Evolutionary conservation across 2,113 vertebrate genomes (phyloP), one percentile per base, ranked within the genome.

Genomic region (Arvicanthis niloticus): DNA sequence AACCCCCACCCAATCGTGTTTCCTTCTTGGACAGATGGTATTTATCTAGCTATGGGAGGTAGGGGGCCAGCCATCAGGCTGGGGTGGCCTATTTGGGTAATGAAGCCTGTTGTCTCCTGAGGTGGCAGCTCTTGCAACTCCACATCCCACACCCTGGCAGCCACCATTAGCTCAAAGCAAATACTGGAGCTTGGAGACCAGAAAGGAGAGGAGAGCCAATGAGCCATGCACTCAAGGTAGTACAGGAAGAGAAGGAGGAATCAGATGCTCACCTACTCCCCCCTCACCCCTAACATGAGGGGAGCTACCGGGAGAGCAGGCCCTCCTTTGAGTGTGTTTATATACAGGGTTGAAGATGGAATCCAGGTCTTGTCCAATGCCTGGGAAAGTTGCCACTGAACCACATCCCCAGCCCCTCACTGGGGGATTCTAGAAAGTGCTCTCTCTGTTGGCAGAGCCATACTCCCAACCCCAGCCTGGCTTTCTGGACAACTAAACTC

Each of bases 1-100:
- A 75, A 15, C 16, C 84, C 76, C 29, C 21, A 8, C 6, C 21
- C 26, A 24, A 16, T 19, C 22, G 34, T 48, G 76, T 86, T 68
- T 86, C 62, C 60, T 89, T 88, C 4, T 67, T 76, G 40, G 88
- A 96, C 98, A 98, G 97, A 97, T 98, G 98, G 97, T 97, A 97
- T 97, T 98, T 97, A 72, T 92, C 95, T 82, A 93, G 84, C 62
- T 81, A 58, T 37, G 34, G 51, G 87, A 94, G 84, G 22, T 78
- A 78, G 37, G 76, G 65, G 94, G 13, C 42, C 51, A 56, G 91
- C 34, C 90, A 89, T 24, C 2, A 0, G 62, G 75, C 76, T 67
- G 84, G 93, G 60, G 40, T 5, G 42, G 90, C 70, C 77, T 76
- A 37, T 96, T 96, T 97, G 97, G 94, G 96, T 97, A 98, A 98